These are phyloP conservation scores for Prochilodus magdalenae DNA, from an alignment of 2,113 vertebrate species.

Conservation along the genomic window DNA sequence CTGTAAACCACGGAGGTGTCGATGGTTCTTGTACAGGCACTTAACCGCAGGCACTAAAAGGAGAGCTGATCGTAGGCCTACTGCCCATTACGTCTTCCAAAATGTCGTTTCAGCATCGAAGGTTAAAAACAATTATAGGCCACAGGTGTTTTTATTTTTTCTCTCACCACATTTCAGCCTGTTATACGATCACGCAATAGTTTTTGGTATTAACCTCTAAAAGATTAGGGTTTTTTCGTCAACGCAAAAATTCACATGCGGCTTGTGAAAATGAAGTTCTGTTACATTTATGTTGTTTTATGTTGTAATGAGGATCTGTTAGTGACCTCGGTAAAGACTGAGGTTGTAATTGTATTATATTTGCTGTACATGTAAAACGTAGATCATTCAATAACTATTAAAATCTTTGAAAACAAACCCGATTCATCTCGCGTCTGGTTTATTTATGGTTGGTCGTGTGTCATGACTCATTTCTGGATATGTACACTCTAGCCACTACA, in stretches of 20 bases:
- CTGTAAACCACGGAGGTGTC: not conserved
- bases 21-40: not conserved
- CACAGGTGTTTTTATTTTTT: constrained; percentile 35
- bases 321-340: constrained; percentile 95
- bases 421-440: not conserved
- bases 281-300: constrained; percentile 70
- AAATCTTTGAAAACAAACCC: constrained; percentile 89
- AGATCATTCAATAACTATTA: constrained; percentile 99
- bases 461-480: no score
- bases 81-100: constrained; percentile 28
- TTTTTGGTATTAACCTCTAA: constrained; percentile 50
- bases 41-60: not conserved
- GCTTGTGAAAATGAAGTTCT: constrained; percentile 82
- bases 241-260: constrained; percentile 72
- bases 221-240: constrained; percentile 18
- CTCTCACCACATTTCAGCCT: constrained; percentile 63
- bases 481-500: no score
- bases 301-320: constrained; percentile 87
- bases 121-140: constrained; percentile 7
- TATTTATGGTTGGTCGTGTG: no score
- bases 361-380: constrained; percentile 96
- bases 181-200: constrained; percentile 46
- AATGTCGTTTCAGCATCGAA: not conserved
- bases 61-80: not conserved
- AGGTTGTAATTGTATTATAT: constrained; percentile 98